Evolutionary conservation across 2,888 invertebrate species (phyloP), one percentile per base, ranked within the genome.

Genomic region (Drosophila lacicola): DNA sequence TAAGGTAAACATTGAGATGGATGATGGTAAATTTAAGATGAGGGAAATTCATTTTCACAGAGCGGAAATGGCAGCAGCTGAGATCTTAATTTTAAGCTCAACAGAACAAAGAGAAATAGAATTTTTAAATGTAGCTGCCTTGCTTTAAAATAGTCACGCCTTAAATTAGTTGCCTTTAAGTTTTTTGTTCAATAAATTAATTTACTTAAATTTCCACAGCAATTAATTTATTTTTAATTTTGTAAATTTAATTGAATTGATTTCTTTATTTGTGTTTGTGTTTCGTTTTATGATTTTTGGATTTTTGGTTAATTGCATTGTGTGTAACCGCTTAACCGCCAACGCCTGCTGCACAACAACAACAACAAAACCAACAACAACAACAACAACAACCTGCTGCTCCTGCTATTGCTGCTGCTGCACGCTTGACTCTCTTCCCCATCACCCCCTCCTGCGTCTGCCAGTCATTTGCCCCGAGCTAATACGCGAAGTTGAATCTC

Each of bases 401-500:
- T 14, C 3, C 14, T 14, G 17, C 17, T 17, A 58, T 64, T 65
- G 47, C 68, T 41, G 67, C 49, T 37, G 76, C 69, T 69, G 65
- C 61, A 57, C 53, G 74, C 74, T 71, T 70, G 47, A 42, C 36
- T 13, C 49, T 10, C 19, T 11, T 11, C 63, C 21, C 55, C 46
- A 19, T 14, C n/a, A 42, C 37, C 9, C 45, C 17, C 41, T n/a
- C 34, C 55, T 11, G 9, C 54, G 19, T 41, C 47, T 34, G 17
- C 37, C 44, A 97, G 97, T 96, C 90, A 97, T 97, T 93, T 96
- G 96, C 92, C 96, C 97, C 77, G 97, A 97, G 92, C 94, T 97
- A 93, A 96, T 97, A 83, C 95, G 96, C 95, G 97, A 97, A 92
- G 97, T 97, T 80, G 97, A 97, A 93, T 95, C 96, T 85, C 95